A percentile compares a stretch with the other conserved stretches of the same genome.
phyloP scores from a whole-genome alignment of 2,113 vertebrate genomes.

The Zosterops pallidus region DNA sequence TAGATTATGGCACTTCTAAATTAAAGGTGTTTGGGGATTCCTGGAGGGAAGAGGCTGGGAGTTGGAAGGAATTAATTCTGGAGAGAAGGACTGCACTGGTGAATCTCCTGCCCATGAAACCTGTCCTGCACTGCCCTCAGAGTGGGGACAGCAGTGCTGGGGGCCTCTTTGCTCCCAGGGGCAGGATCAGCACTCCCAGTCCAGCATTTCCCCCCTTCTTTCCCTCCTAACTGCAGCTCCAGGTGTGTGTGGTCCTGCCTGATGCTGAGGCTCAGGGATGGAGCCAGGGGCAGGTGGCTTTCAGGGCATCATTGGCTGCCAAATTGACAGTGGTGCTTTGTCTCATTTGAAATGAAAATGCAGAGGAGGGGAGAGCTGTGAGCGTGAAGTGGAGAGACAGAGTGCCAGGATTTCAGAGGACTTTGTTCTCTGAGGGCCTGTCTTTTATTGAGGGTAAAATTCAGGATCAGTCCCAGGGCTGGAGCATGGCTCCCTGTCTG shows the following conservation, averaged over 20 bases:
- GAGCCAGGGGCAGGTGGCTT: not conserved
- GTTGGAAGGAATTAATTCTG: not conserved
- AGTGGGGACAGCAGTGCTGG: not conserved
- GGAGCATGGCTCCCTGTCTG: not conserved
- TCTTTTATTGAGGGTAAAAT: not conserved
- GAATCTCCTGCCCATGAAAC: conserved; percentile 1
- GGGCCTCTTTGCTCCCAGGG: not conserved
- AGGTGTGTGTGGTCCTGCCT: not conserved
- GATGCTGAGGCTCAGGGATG: not conserved
- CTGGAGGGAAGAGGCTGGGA: not conserved
- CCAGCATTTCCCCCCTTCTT: not conserved
- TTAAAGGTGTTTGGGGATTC: not conserved
- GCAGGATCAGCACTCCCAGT: not conserved
- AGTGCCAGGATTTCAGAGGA: not conserved
- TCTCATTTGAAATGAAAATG: not conserved
- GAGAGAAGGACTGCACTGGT: not conserved
- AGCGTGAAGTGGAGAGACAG: rapidly evolving
- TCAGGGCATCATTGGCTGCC: not conserved
- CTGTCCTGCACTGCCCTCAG: not conserved
- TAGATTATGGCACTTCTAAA: conserved; percentile 3
- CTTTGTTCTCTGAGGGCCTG: not conserved
- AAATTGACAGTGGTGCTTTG: not conserved
- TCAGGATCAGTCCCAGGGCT: not conserved
- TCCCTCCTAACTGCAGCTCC: not conserved
- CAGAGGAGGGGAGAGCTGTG: not conserved